Conservation (phyloP, 1,140 invertebrate species). For the Bemisia tabaci region DNA sequence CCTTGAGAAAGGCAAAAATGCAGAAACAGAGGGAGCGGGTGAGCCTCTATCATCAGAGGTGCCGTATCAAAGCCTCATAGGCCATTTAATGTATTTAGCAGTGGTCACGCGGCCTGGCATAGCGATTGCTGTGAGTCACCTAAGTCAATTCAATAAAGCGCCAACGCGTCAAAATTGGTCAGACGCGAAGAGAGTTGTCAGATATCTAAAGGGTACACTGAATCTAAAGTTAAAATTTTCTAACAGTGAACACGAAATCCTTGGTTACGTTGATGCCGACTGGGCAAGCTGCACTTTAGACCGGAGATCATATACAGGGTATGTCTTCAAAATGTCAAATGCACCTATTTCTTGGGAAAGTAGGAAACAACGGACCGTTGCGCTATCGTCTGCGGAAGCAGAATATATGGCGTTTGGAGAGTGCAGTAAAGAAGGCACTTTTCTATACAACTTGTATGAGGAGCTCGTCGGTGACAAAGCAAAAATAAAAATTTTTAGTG, state of each 20-base stretch:
- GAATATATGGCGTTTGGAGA: slow-evolving; percentile 15
- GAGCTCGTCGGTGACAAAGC: no score
- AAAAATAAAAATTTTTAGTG: slow-evolving; percentile 9
- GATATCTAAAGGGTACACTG: slow-evolving; percentile 8
- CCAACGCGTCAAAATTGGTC: slow-evolving; percentile 16
- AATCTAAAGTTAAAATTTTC: no score
- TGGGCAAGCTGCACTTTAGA: slow-evolving; percentile 10
- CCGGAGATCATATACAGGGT: slow-evolving; percentile 13
- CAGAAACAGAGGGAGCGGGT: no score
- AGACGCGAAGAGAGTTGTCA: slow-evolving; percentile 7
- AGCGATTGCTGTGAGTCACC: no score
- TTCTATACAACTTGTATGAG: slow-evolving; percentile 8
- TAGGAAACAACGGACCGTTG: slow-evolving; percentile 13
- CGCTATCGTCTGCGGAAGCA: slow-evolving; percentile 11
- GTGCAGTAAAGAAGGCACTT: slow-evolving; percentile 17
- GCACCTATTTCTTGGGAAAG: slow-evolving; percentile 12
- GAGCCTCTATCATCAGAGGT: no score
- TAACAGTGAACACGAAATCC: slow-evolving; percentile 1
- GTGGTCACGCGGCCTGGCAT: no score
- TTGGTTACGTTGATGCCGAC: slow-evolving; percentile 15
- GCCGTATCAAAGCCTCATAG: no score
- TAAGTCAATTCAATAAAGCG: no score
- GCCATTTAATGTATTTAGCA: no score
- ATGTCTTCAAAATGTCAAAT: slow-evolving; percentile 11
- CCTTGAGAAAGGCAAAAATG: no score